Evolutionary conservation across 1,140 invertebrate species (phyloP).

Genomic region (Delia radicum): DNA sequence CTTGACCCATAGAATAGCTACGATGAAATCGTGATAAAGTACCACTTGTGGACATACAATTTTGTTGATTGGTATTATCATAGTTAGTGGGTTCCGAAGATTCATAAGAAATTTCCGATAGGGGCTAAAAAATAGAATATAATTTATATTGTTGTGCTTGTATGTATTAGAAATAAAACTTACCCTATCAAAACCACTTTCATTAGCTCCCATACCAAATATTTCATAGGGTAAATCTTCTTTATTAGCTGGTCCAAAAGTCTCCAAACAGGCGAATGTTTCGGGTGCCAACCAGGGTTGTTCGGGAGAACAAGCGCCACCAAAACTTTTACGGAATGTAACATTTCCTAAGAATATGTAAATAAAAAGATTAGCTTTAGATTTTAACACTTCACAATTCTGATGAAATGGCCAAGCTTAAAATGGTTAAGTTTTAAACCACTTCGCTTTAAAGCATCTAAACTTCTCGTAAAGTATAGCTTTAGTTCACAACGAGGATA

Average conservation of each 20-base stretch:
- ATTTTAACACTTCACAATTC: not conserved
- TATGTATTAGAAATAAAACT: constrained; percentile 24
- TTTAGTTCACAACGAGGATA: too few species aligned
- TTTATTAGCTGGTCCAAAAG: constrained; percentile 64
- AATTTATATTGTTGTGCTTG: not conserved
- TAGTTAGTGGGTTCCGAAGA: constrained; percentile 51
- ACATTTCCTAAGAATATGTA: constrained; percentile 25
- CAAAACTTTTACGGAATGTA: constrained; percentile 47
- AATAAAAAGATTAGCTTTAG: not conserved
- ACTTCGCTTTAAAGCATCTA: too few species aligned
- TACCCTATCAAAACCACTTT: constrained; percentile 48
- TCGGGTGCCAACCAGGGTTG: constrained; percentile 64
- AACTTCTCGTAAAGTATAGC: too few species aligned
- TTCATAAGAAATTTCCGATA: constrained; percentile 53
- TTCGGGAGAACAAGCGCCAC: constrained; percentile 49
- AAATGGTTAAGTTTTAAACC: too few species aligned
- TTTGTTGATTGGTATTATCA: constrained; percentile 38
- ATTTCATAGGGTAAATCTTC: constrained; percentile 59
- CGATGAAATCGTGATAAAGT: constrained; percentile 51
- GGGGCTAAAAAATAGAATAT: constrained; percentile 33
- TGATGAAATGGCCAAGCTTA: not conserved
- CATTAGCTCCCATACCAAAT: constrained; percentile 42
- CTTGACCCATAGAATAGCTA: constrained; percentile 55
- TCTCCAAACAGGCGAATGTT: constrained; percentile 76
- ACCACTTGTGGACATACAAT: constrained; percentile 28